These are phyloP conservation scores for Emydura subglobosa DNA, from an alignment of 2,113 vertebrate species.

Conservation along the genomic window DNA sequence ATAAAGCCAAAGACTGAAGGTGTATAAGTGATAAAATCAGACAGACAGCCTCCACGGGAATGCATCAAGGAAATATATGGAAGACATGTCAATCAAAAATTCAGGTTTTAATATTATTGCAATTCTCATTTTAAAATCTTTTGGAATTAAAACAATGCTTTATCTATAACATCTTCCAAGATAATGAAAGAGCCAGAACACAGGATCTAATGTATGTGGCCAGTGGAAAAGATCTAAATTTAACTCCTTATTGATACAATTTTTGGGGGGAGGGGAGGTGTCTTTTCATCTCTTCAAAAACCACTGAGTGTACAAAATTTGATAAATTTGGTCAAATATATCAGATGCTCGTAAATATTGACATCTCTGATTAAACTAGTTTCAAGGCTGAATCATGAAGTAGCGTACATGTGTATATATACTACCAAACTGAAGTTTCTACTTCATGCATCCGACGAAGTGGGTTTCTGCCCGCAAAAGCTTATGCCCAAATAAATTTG, in stretches of 20 bases:
- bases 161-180: constrained; percentile 37
- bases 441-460: too few relatives aligned
- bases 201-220: neutral
- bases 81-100: constrained; percentile 31
- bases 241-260: neutral
- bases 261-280: neutral
- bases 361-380: constrained; percentile 22
- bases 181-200: constrained; percentile 30
- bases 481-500: too few relatives aligned
- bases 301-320: constrained; percentile 7
- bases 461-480: too few relatives aligned
- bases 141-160: constrained; percentile 9
- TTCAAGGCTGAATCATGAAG: constrained; percentile 22
- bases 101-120: neutral
- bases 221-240: constrained; percentile 29
- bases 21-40: constrained; percentile 27
- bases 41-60: constrained; percentile 35
- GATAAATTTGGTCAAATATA: neutral
- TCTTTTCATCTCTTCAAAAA: neutral
- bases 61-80: neutral
- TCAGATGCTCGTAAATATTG: neutral
- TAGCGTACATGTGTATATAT: neutral
- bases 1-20: constrained; percentile 10
- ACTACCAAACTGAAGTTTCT: too few relatives aligned
- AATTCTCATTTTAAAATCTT: constrained; percentile 7